Evolutionary conservation across 2,888 invertebrate genomes (phyloP).

Genomic region (Nomada hirtipes): DNA sequence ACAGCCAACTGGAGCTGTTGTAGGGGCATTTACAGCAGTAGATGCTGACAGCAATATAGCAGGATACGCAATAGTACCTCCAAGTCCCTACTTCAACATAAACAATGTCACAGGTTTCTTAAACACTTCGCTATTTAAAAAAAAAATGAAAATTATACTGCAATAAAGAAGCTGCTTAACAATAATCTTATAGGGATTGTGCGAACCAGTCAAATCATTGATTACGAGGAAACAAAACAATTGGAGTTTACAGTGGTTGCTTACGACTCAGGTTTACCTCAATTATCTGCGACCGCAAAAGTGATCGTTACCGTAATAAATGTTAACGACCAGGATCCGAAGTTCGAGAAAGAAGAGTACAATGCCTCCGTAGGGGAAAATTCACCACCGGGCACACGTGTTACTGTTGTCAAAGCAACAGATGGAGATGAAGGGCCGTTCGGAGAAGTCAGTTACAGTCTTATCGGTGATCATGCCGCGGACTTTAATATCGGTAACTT

Average conservation of each 20-base stretch:
- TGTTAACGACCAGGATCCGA: constrained; percentile 94
- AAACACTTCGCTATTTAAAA: background rate
- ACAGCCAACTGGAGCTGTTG: constrained; percentile 91
- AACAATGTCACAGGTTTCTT: constrained; percentile 91
- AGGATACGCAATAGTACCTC: constrained; percentile 89
- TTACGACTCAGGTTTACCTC: constrained; percentile 94
- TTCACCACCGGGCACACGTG: constrained; percentile 89
- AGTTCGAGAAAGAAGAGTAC: constrained; percentile 89
- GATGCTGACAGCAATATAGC: constrained; percentile 94
- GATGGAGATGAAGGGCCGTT: constrained; percentile 92
- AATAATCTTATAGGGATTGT: constrained; percentile 87
- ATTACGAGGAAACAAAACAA: constrained; percentile 92
- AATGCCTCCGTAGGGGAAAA: constrained; percentile 91
- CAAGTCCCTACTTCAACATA: constrained; percentile 91
- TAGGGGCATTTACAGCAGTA: constrained; percentile 91
- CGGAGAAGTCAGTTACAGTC: constrained; percentile 91
- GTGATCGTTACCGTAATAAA: constrained; percentile 92
- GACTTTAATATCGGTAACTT: constrained; percentile 89
- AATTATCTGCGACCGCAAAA: constrained; percentile 91
- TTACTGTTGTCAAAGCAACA: constrained; percentile 90
- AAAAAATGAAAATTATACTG: background rate
- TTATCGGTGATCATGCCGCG: constrained; percentile 90
- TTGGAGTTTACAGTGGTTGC: constrained; percentile 93
- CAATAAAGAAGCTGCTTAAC: no score
- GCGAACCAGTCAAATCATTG: constrained; percentile 90